A percentile compares a stretch with the other conserved stretches of the same genome.
phyloP scores from a whole-genome alignment of 2,797 vertebrate species.

The Spatula versicolor region DNA sequence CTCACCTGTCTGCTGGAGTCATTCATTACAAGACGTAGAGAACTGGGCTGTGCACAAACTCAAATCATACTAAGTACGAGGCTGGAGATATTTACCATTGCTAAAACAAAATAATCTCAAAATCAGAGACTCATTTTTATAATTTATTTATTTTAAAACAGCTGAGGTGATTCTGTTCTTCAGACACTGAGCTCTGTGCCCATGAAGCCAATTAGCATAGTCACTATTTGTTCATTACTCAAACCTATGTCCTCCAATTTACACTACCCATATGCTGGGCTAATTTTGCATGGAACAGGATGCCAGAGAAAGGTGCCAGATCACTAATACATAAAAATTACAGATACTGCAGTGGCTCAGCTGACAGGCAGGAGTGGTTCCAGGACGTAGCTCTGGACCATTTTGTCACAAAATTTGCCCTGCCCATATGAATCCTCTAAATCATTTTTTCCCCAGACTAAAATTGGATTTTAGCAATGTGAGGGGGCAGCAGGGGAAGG shows the following conservation, averaged over 20 bases:
- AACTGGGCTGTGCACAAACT: background rate
- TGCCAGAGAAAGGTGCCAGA: slow-evolving; percentile 52
- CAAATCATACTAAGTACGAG: background rate
- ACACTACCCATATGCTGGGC: slow-evolving; percentile 45
- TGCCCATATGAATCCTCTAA: slow-evolving; percentile 3
- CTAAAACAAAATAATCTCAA: background rate
- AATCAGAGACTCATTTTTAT: background rate
- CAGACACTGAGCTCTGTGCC: background rate
- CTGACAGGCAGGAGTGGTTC: slow-evolving; percentile 48
- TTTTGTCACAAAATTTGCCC: slow-evolving; percentile 6
- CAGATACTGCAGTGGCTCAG: slow-evolving; percentile 28
- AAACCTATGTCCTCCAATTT: slow-evolving; percentile 39
- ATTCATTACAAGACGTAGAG: background rate
- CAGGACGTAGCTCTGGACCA: slow-evolving; percentile 14
- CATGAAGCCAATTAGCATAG: slow-evolving; percentile 26
- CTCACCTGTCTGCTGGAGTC: background rate
- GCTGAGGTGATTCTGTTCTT: background rate
- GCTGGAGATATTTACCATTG: background rate
- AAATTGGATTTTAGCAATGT: slow-evolving; percentile 32
- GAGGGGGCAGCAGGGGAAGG: slow-evolving; percentile 33
- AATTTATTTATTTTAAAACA: slow-evolving; percentile 1
- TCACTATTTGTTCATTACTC: slow-evolving; percentile 46
- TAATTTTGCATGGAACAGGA: slow-evolving; percentile 14
- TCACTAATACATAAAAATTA: slow-evolving; percentile 56
- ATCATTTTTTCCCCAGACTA: background rate